These are phyloP conservation scores for Muntiacus reevesi DNA, from an alignment of 2,113 vertebrate species.

Conservation along the genomic window DNA sequence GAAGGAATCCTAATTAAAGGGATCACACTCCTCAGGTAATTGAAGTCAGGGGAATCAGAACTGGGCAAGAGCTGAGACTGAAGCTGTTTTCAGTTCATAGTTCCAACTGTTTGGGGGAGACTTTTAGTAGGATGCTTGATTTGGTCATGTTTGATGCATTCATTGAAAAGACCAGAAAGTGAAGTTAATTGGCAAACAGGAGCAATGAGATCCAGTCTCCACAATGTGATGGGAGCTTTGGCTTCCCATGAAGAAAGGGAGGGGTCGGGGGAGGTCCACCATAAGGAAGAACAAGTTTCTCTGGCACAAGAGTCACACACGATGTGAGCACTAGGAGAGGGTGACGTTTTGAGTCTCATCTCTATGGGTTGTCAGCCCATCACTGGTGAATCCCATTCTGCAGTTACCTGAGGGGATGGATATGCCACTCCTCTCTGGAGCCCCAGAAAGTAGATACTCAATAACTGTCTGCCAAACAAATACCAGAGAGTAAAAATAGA, in stretches of 20 bases:
- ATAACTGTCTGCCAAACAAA: neutral
- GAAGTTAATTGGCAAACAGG: constrained; percentile 19
- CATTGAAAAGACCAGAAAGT: constrained; percentile 8
- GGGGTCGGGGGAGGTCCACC: neutral
- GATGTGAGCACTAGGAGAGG: neutral
- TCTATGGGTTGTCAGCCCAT: neutral
- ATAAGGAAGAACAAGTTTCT: neutral
- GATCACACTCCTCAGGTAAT: constrained; percentile 57
- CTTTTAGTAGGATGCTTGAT: constrained; percentile 43
- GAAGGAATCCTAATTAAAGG: constrained; percentile 65
- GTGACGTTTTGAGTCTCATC: neutral
- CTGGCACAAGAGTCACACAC: neutral
- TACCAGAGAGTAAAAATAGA: neutral
- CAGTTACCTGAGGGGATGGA: neutral
- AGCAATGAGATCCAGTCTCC: neutral
- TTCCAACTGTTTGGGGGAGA: neutral
- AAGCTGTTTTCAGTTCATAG: constrained; percentile 42
- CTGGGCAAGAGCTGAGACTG: constrained; percentile 19
- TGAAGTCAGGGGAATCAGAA: constrained; percentile 36
- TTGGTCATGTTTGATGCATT: constrained; percentile 36
- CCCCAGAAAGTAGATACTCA: neutral
- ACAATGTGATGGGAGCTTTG: neutral
- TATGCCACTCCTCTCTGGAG: neutral
- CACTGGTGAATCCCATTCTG: neutral
- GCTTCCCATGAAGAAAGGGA: neutral